Evolutionary conservation across 2,888 invertebrate genomes (phyloP).

Genomic region (Alitta virens): DNA sequence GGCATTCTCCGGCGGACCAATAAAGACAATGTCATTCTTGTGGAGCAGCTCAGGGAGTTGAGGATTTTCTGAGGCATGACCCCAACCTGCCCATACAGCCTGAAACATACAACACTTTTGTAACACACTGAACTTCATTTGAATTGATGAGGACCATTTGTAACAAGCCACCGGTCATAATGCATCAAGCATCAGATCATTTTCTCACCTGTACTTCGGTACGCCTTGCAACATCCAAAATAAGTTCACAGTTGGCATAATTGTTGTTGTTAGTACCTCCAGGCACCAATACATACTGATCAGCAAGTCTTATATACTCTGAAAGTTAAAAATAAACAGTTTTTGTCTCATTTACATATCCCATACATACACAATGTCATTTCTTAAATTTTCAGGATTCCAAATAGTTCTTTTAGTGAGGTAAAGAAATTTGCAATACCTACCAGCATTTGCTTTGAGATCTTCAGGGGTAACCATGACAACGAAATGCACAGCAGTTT

Average conservation of each 20-base stretch:
- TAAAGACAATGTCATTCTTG: constrained; percentile 88
- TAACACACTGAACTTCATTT: no score
- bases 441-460: constrained; percentile 70
- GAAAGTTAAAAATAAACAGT: constrained; percentile 51
- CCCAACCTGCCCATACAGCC: constrained; percentile 99
- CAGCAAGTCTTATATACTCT: constrained; percentile 99
- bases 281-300: constrained; percentile 95
- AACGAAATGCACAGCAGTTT: constrained; percentile 89
- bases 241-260: constrained; percentile 97
- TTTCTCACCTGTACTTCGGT: constrained; percentile 76
- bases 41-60: constrained; percentile 91
- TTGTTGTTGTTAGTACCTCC: constrained; percentile 99
- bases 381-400: no score
- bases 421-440: no score
- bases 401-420: no score
- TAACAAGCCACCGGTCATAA: no score
- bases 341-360: no score
- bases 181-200: no score
- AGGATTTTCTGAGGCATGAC: constrained; percentile 99
- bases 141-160: no score
- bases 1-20: constrained; percentile 87
- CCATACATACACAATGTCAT: no score
- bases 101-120: constrained; percentile 56
- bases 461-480: constrained; percentile 99
- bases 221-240: constrained; percentile 91